Evolutionary conservation across 2,113 vertebrate genomes (phyloP), one percentile per base, ranked within the genome.

Genomic region (Pygoscelis antarcticus): DNA sequence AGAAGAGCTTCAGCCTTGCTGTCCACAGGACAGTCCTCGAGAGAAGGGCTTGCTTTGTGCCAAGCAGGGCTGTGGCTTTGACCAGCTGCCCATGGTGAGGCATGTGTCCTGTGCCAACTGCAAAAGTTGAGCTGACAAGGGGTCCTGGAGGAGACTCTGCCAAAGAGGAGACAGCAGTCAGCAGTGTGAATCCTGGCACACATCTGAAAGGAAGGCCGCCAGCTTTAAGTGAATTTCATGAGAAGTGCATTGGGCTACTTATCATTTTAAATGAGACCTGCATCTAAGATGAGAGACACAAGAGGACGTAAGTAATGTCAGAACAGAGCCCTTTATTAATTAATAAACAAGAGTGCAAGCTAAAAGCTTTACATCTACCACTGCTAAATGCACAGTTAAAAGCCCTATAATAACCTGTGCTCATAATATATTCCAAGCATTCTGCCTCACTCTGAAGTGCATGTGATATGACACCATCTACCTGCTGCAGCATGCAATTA

Each of bases 401-500:
- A 97, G 94, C 89, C 83, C 81, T 60, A 14, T 89, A 95, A 96
- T 80, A 87, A 96, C 95, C 91, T 27, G 19, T 12, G 57, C 38
- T 91, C 90, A 71, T 89, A 62, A 95, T 51, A 25, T 15, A 92
- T 96, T 89, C 95, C 89, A 19, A 74, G 92, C 69, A 11, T 55
- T 47, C 86, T 20, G 21, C 92, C 92, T 75, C 0, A 36, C 94
- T 92, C 86, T 17, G 57, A 71, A 83, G 94, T 12, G 36, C 93
- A 9, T 92, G 95, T 87, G 96, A 60, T 87, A 44, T 89, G 96
- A 96, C 96, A 97, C 96, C 95, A 95, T 95, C 94, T 96, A 95
- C 97, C 97, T 95, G 96, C 97, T 95, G 96, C 96, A 95, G 91
- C 94, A 71, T 42, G 91, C 97, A 95, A 93, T 93, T 94, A 96